These are phyloP conservation scores for Corythornis vintsioides DNA, from an alignment of 2,113 vertebrate genomes.

Conservation along the genomic window DNA sequence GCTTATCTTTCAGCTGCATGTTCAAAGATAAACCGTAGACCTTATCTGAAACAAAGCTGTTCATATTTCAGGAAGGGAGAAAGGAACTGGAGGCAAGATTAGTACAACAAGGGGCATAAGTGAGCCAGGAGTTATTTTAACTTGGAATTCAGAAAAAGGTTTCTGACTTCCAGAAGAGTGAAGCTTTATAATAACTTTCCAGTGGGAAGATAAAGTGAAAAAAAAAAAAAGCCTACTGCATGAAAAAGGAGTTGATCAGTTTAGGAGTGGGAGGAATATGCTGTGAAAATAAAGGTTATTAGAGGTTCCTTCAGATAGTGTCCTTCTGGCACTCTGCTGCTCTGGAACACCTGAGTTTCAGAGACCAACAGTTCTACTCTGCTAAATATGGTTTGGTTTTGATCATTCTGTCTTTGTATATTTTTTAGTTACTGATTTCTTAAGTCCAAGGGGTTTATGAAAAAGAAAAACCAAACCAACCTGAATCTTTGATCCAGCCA, in stretches of 20 bases:
- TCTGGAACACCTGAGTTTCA: background rate
- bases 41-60: background rate
- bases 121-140: background rate
- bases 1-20: background rate
- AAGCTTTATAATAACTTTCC: background rate
- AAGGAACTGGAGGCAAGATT: background rate
- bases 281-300: background rate
- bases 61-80: background rate
- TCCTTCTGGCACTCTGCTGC: background rate
- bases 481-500: background rate
- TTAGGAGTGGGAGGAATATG: background rate
- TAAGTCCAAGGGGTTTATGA: background rate
- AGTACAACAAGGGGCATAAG: background rate
- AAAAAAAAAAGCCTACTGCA: background rate
- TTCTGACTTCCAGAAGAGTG: background rate
- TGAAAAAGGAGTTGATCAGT: background rate
- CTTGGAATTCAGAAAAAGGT: background rate
- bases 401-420: background rate
- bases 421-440: background rate
- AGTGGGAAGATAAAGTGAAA: background rate
- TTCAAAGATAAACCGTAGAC: background rate
- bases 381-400: background rate
- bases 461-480: accelerated
- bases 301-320: background rate
- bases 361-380: background rate